These are phyloP conservation scores for Euwallacea fornicatus DNA, from an alignment of 1,140 invertebrate species.

Conservation along the genomic window DNA sequence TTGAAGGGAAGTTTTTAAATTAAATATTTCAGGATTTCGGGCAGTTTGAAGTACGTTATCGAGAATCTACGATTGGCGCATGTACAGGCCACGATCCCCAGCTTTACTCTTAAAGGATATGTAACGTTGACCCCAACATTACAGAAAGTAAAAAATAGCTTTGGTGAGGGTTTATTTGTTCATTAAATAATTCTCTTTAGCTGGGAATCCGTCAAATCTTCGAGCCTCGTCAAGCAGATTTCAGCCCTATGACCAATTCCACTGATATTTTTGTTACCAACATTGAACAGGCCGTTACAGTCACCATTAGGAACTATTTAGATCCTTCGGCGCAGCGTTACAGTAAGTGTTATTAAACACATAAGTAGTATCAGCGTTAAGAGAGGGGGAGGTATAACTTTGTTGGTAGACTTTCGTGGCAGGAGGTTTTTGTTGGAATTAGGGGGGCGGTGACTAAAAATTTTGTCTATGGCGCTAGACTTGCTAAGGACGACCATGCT, in stretches of 20 bases:
- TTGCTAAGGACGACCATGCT: no score
- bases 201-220: constrained; percentile 74
- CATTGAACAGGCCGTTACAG: constrained; percentile 78
- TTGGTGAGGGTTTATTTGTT: constrained; percentile 11
- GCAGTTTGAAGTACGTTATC: constrained; percentile 66
- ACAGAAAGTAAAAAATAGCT: constrained; percentile 65
- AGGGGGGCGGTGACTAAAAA: not conserved
- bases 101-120: constrained; percentile 75
- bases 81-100: constrained; percentile 73
- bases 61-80: constrained; percentile 66
- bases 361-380: no score
- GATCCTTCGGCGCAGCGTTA: constrained; percentile 58
- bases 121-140: constrained; percentile 74
- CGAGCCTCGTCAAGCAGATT: constrained; percentile 72
- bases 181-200: constrained; percentile 53
- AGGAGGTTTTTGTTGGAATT: no score
- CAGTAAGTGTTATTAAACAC: constrained; percentile 55
- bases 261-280: constrained; percentile 74
- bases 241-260: constrained; percentile 74
- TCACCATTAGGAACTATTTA: constrained; percentile 74
- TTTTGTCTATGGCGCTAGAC: no score
- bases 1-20: not conserved
- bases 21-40: constrained; percentile 50
- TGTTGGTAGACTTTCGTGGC: no score
- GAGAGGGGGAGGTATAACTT: no score